A percentile compares a stretch with the other conserved stretches of the same genome.
phyloP scores from a whole-genome alignment of 1,140 invertebrate species.

The Conus ventricosus region DNA sequence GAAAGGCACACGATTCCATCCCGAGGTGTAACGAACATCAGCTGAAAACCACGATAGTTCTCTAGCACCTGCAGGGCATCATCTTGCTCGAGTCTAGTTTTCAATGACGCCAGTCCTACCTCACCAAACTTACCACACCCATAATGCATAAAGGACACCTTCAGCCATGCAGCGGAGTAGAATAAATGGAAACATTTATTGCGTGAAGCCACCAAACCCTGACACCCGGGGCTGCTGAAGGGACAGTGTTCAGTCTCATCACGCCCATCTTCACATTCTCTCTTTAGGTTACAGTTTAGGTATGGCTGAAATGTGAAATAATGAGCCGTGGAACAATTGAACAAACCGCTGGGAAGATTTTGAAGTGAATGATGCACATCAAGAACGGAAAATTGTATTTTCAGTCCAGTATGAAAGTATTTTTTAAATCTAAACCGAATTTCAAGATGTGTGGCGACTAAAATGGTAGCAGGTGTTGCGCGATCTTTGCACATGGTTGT shows the following conservation, averaged over 20 bases:
- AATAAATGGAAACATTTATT: neutral
- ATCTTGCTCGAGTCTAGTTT: neutral
- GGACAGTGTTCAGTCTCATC: slow-evolving; percentile 18
- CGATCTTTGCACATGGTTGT: too few relatives aligned
- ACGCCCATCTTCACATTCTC: neutral
- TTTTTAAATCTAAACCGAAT: too few relatives aligned
- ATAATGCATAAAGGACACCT: too few relatives aligned
- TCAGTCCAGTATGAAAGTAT: neutral
- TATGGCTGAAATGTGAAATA: neutral
- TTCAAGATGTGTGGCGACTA: neutral
- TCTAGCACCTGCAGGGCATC: neutral
- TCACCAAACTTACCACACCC: too few relatives aligned
- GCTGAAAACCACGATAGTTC: neutral
- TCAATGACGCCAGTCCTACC: neutral
- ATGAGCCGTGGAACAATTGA: neutral
- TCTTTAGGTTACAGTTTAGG: slow-evolving; percentile 15
- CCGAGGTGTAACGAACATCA: too few relatives aligned
- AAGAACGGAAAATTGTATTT: neutral
- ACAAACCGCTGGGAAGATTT: neutral
- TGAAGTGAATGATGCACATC: neutral
- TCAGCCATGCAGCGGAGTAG: neutral
- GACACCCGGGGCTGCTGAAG: slow-evolving; percentile 6
- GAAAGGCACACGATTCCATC: too few relatives aligned
- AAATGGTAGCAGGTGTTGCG: too few relatives aligned
- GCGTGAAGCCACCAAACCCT: slow-evolving; percentile 1